Percentiles rank a stretch among this genome's conserved stretches.
These are phyloP conservation scores for Halictus rubicundus DNA, from an alignment of 1,140 invertebrate genomes.

Conservation along the genomic window DNA sequence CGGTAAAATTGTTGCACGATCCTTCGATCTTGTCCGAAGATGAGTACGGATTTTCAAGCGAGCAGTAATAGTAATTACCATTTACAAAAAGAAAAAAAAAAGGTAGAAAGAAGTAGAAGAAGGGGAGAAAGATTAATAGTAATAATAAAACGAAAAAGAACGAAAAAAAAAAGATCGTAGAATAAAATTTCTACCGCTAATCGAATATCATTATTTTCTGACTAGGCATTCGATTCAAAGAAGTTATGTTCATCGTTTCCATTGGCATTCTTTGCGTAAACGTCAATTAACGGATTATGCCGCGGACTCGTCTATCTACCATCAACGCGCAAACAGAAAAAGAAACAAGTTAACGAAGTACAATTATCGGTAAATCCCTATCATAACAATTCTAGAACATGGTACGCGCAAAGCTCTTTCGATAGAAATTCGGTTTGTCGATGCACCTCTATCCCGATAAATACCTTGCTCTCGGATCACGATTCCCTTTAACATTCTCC, in stretches of 20 bases:
- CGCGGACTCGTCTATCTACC: conserved; percentile 71
- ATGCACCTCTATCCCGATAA: conserved; percentile 16
- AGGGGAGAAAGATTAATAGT: not conserved
- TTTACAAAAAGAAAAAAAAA: conserved; percentile 11
- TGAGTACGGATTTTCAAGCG: conserved; percentile 5
- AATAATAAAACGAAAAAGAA: not conserved
- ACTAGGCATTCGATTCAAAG: conserved; percentile 46
- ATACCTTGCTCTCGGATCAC: conserved; percentile 4
- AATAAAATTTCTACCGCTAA: conserved; percentile 29
- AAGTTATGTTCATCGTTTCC: conserved; percentile 41
- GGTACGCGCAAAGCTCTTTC: conserved; percentile 59
- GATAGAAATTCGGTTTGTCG: conserved; percentile 40
- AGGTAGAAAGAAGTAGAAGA: not conserved
- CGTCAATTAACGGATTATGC: conserved; percentile 78
- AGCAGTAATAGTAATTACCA: conserved; percentile 27
- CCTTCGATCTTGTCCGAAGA: not conserved
- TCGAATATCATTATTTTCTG: conserved; percentile 43
- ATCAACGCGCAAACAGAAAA: conserved; percentile 72
- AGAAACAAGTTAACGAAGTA: conserved; percentile 70
- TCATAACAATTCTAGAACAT: conserved; percentile 30
- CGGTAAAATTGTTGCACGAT: conserved; percentile 8
- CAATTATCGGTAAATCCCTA: conserved; percentile 59
- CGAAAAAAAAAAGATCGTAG: not conserved
- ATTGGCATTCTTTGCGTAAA: conserved; percentile 30
- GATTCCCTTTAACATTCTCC: conserved; percentile 6